Evolutionary conservation across 2,888 invertebrate species (phyloP).

Genomic region (Piscicola geometra): DNA sequence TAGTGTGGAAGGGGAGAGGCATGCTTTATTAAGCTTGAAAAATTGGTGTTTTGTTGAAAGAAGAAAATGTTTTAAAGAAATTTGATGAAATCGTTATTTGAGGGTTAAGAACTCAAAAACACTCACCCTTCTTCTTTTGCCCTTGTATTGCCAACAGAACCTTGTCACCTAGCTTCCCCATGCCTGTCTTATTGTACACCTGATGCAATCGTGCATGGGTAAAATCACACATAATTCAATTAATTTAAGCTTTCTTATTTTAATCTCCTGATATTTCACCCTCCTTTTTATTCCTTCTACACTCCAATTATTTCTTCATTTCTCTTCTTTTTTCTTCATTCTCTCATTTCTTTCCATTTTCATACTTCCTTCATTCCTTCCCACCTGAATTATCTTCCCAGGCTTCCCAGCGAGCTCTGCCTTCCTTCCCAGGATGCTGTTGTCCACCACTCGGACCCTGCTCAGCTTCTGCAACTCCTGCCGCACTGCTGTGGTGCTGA

Average conservation of each 20-base stretch:
- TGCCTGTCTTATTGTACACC: conserved; percentile 61
- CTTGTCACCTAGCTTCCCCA: conserved; percentile 70
- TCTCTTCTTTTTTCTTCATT: conserved; percentile 84
- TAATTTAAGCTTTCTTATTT: too few relatives aligned
- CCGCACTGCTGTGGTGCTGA: conserved; percentile 48
- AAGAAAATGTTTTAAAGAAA: too few relatives aligned
- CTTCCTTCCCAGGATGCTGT: conserved; percentile 86
- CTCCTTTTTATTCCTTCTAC: too few relatives aligned
- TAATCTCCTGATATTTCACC: too few relatives aligned
- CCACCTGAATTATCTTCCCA: conserved; percentile 78
- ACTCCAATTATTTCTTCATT: conserved; percentile 89
- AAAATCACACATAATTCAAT: too few relatives aligned
- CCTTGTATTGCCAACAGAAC: conserved; percentile 89
- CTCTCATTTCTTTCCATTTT: conserved; percentile 75
- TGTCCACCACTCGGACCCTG: conserved; percentile 87
- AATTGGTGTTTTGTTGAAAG: too few relatives aligned
- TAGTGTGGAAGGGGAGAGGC: too few relatives aligned
- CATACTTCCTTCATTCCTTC: conserved; percentile 60
- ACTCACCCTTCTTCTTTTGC: conserved; percentile 86
- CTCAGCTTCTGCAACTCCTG: conserved; percentile 60
- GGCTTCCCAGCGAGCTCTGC: conserved; percentile 92
- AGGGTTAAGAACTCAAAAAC: too few relatives aligned
- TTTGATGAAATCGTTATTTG: too few relatives aligned
- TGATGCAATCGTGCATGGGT: too few relatives aligned
- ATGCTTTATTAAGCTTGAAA: too few relatives aligned